These are phyloP conservation scores for Trichosurus vulpecula DNA, from an alignment of 2,797 vertebrate species.

Conservation along the genomic window DNA sequence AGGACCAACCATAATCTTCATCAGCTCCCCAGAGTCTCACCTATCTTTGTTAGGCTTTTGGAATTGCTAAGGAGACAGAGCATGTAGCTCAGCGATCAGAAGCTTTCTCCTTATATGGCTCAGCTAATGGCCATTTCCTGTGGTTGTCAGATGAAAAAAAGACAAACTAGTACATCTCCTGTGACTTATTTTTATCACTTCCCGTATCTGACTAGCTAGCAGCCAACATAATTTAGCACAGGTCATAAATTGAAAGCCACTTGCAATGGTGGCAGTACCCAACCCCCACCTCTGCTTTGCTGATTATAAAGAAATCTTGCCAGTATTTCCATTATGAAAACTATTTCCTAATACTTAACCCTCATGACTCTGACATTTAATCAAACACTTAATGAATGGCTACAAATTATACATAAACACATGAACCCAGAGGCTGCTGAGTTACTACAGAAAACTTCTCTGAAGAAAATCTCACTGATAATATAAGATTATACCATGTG, in stretches of 20 bases:
- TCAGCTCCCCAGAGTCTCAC: fast-evolving
- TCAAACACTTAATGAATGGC: slow-evolving; percentile 50
- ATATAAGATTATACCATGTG: background rate
- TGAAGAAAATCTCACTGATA: fast-evolving
- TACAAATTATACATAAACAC: background rate
- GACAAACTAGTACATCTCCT: slow-evolving; percentile 47
- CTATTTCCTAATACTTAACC: slow-evolving; percentile 61
- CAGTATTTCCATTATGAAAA: slow-evolving; percentile 73
- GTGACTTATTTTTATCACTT: slow-evolving; percentile 64
- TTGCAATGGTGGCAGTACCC: slow-evolving; percentile 10
- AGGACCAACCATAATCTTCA: fast-evolving
- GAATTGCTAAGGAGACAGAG: background rate
- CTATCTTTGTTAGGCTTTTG: background rate
- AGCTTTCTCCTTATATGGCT: slow-evolving; percentile 10
- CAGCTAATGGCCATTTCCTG: slow-evolving; percentile 68
- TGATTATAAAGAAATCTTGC: slow-evolving; percentile 69
- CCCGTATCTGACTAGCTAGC: slow-evolving; percentile 52
- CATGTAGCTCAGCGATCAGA: slow-evolving; percentile 14
- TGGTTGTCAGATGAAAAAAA: slow-evolving; percentile 60
- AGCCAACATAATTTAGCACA: slow-evolving; percentile 47
- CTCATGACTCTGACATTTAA: slow-evolving; percentile 30
- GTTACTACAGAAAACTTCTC: background rate
- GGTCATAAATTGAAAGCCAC: slow-evolving; percentile 71
- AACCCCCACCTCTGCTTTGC: slow-evolving; percentile 61
- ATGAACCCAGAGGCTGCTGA: slow-evolving; percentile 54